Conservation (phyloP, 2,113 vertebrate genomes). For the Grus americana region DNA sequence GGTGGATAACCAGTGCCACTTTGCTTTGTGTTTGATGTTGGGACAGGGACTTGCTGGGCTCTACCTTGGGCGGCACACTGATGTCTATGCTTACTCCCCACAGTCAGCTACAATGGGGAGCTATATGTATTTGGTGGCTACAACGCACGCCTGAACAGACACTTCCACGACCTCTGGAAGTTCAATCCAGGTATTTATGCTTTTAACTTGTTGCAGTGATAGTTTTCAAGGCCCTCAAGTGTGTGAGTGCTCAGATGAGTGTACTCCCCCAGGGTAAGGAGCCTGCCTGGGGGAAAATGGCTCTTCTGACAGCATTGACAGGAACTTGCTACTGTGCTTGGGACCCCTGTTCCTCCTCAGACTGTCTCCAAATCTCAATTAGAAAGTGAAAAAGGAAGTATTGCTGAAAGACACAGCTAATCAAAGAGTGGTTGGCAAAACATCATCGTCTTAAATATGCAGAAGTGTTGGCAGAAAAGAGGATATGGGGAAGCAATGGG, state of each 20-base stretch:
- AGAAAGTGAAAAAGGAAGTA: background rate
- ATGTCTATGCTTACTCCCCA: background rate
- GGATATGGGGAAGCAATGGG: background rate
- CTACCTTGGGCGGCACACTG: background rate
- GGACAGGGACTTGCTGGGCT: background rate
- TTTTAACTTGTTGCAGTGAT: background rate
- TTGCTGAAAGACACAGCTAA: background rate
- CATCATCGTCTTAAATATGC: background rate
- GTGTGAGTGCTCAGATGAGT: background rate
- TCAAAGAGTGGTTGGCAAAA: background rate
- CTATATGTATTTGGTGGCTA: constrained; percentile 98
- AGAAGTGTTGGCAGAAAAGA: background rate
- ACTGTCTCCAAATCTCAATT: background rate
- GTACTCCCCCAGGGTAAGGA: background rate
- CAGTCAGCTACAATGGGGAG: constrained; percentile 93
- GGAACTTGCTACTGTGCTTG: background rate
- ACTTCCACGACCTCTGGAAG: constrained; percentile 98
- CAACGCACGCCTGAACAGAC: constrained; percentile 92
- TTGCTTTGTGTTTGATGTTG: background rate
- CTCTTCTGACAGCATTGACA: background rate
- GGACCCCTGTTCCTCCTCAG: background rate
- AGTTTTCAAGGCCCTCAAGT: background rate
- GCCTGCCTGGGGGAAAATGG: background rate
- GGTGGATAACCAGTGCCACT: background rate
- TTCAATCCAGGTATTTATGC: constrained; percentile 89